Conservation (phyloP, 2,888 invertebrate species). For the Diarsia mendica region DNA sequence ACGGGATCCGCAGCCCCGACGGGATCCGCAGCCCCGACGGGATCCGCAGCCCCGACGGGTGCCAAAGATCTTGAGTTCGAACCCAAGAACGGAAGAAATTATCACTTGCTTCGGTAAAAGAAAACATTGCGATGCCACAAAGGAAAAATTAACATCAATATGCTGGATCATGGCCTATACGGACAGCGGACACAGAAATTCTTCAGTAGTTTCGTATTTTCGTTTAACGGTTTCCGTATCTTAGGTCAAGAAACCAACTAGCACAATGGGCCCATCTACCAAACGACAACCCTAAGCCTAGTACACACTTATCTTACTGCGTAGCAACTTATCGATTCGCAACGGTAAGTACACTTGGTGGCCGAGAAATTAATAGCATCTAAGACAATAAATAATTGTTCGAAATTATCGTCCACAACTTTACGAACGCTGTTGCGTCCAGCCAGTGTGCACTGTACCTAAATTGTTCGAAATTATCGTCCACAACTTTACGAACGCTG, state of each 20-base stretch:
- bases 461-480: slow-evolving; percentile 75
- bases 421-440: slow-evolving; percentile 15
- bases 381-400: slow-evolving; percentile 77
- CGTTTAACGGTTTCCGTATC: neutral
- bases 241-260: neutral
- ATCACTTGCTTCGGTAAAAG: too few relatives aligned
- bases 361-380: slow-evolving; percentile 71
- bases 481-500: slow-evolving; percentile 32
- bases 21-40: too few relatives aligned
- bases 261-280: neutral
- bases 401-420: slow-evolving; percentile 72
- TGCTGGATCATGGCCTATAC: neutral
- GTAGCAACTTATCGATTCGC: slow-evolving; percentile 69
- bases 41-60: too few relatives aligned
- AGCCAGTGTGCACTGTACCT: slow-evolving; percentile 36
- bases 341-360: slow-evolving; percentile 64
- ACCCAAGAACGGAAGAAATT: too few relatives aligned
- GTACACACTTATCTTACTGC: slow-evolving; percentile 57
- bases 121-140: too few relatives aligned
- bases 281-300: slow-evolving; percentile 53
- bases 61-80: too few relatives aligned
- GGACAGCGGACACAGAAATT: neutral
- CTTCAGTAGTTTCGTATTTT: neutral
- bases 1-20: too few relatives aligned
- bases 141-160: too few relatives aligned